Evolutionary conservation across 2,888 invertebrate genomes (phyloP), one percentile per base, ranked within the genome.

Genomic region (Drosophila melanosoma): DNA sequence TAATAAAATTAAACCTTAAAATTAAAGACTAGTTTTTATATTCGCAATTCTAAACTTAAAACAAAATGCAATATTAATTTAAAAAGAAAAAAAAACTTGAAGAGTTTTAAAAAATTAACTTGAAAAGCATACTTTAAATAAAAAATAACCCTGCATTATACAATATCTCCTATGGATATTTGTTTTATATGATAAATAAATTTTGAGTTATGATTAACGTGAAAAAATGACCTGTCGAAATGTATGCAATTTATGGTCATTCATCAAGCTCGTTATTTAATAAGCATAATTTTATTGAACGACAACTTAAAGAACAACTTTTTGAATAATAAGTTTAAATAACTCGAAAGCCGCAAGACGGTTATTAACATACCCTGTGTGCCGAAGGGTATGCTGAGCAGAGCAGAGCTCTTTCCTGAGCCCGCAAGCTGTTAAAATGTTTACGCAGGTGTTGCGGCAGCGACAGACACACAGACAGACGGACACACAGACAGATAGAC

Each of bases 371-470:
- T 54, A 15, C 45, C 64, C 58, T 32, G 12, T 15, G 3, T 45
- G 2, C 5, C n/a, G 17, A 26, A 68, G 74, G 38, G 62, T 57
- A 69, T 54, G 1, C 10, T 36, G 20, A 20, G 1, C 5, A 33
- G 63, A 49, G 58, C 76, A 86, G 63, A 69, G 52, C 68, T 67
- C 63, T 54, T 23, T 54, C 48, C 51, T 38, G 72, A 66, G 56
- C 66, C 59, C 56, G 63, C 82, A 90, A 87, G 91, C 87, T 89
- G 90, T 75, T 81, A 40, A 79, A 90, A 91, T 90, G 76, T 89
- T 90, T 90, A 66, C 80, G 80, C 89, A 90, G 91, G 88, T 90
- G 89, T 87, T 73, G 69, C 60, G 68, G 73, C 80, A 81, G 69
- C 75, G 76, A 63, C 73, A 74, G 72, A 56, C 81, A 42, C 11